phyloP scores from a whole-genome alignment of 2,797 vertebrate genomes.

The Phyllotis vaccarum region DNA sequence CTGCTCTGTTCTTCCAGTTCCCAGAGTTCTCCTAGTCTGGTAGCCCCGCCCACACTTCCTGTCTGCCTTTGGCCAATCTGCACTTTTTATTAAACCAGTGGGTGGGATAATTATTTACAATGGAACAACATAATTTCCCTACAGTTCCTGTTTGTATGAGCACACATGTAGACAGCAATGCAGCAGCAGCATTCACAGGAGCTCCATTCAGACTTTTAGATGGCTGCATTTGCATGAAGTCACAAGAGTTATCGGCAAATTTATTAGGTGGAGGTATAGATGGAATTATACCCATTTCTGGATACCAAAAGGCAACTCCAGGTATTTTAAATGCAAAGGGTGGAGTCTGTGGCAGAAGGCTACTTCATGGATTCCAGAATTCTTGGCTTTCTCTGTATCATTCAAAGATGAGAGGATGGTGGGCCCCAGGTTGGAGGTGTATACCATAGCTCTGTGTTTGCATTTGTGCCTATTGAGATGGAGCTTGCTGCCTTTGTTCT shows the following conservation, averaged over 20 bases:
- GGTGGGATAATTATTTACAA: no score
- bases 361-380: not conserved
- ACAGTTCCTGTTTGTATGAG: not conserved
- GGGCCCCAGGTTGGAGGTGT: not conserved
- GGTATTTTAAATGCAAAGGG: not conserved
- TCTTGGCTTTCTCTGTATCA: no score
- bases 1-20: no score
- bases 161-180: not conserved
- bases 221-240: not conserved
- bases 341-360: accelerated
- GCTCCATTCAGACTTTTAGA: not conserved
- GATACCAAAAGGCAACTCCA: not conserved
- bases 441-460: not conserved
- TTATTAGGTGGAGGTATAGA: not conserved
- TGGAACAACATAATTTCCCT: no score
- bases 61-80: no score
- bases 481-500: not conserved
- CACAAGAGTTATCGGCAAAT: not conserved
- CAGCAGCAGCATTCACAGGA: not conserved
- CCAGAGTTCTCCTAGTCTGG: no score
- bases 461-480: accelerated
- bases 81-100: no score
- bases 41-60: no score
- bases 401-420: not conserved
- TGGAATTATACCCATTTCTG: not conserved